Evolutionary conservation across 1,140 invertebrate genomes (phyloP), one percentile per base, ranked within the genome.

Genomic region (Zaprionus africanus): DNA sequence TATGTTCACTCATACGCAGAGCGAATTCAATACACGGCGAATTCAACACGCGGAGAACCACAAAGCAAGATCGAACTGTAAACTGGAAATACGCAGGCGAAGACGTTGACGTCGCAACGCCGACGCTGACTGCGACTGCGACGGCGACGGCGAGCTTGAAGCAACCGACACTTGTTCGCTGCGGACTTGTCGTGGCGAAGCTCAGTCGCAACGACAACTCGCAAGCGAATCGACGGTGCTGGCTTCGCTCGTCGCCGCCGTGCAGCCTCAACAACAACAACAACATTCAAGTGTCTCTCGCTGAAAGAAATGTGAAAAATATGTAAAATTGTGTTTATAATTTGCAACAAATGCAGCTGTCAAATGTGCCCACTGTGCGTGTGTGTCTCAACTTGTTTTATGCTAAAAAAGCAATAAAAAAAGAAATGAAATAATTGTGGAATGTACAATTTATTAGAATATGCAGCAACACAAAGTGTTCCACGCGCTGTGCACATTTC

Each of bases 161-260:
- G 67, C 63, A 60, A 88, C 85, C 85, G 85, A 90, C 85, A 90
- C 85, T 90, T 90, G 86, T 88, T 88, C 84, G 84, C 81, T 76
- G 66, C 78, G 62, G 80, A 84, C 78, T 76, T 84, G 78, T 80
- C 64, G 68, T 64, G 54, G 19, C 43, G 54, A 61, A 73, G 71
- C 85, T 90, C 86, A 90, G 76, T 90, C 85, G 79, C 76, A 90
- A 85, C 85, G 79, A 90, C 71, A 90, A 90, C 85, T 90, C 73
- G 76, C 76, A 76, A 84, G 85, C 85, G 85, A 90, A 90, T 90
- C 81, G 86, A 90, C 31, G 85, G 86, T 90, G 85, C 79, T 90
- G 85, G 81, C 85, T 82, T 67, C 80, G 72, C 72, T 79, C 74
- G 79, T 65, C 84, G 84, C 81, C 85, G 81, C 66, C 68, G 81